These are phyloP conservation scores for Microcebus murinus DNA, from an alignment of 2,113 vertebrate genomes.

Conservation along the genomic window DNA sequence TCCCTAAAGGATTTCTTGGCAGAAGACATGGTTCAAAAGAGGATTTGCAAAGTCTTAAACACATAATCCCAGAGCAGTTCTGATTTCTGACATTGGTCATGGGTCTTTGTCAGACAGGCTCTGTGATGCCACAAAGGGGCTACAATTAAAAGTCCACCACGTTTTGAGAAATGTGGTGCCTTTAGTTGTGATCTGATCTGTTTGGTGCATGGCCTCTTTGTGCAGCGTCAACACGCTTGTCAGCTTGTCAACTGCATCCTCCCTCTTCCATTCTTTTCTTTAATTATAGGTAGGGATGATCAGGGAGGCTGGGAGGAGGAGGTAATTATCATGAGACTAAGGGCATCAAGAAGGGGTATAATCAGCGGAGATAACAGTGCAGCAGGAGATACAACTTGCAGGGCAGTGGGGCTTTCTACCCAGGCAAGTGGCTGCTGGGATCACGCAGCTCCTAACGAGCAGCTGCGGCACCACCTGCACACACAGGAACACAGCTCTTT, in stretches of 20 bases:
- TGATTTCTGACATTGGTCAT: conserved; percentile 43
- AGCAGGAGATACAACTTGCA: background rate
- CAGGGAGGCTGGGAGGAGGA: conserved; percentile 1
- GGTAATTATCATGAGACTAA: conserved; percentile 3
- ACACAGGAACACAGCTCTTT: background rate
- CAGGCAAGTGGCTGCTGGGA: conserved; percentile 5
- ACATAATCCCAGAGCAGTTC: conserved; percentile 33
- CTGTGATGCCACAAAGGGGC: background rate
- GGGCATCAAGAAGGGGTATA: background rate
- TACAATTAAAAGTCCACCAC: background rate
- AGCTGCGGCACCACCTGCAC: background rate
- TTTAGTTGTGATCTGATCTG: background rate
- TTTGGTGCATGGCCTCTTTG: background rate
- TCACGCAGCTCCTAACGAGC: background rate
- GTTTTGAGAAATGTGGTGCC: background rate
- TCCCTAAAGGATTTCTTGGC: conserved; percentile 33
- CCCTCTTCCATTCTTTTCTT: conserved; percentile 21
- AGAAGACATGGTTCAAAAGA: conserved; percentile 27
- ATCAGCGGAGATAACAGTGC: background rate
- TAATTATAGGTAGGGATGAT: conserved; percentile 58
- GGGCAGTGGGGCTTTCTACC: background rate
- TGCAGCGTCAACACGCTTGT: background rate
- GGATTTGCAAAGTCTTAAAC: conserved; percentile 50
- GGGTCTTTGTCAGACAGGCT: background rate
- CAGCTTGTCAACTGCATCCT: background rate